Evolutionary conservation across 1,140 invertebrate species (phyloP), one percentile per base, ranked within the genome.

Genomic region (Bombus sylvicola): DNA sequence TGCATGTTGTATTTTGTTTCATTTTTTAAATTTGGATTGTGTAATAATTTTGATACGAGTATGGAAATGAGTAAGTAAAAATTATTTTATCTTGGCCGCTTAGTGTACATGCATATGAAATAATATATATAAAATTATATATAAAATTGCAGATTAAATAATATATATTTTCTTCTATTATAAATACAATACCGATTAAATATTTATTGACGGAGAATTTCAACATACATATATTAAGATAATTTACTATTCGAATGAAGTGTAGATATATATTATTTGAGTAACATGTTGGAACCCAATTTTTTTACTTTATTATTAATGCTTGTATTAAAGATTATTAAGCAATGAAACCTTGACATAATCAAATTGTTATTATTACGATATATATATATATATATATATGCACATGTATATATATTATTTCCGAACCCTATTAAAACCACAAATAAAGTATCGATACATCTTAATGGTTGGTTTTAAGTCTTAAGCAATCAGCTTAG

Each of bases 401-500:
- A 18, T 18, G 5, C 1, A 47, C 15, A 47, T 47, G 5, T 47
- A 47, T 47, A 47, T 47, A 6, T 62, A 53, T 77, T 28, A 47
- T 73, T 81, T 88, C 86, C 57, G 59, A 83, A 53, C 90, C 84
- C 86, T 88, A 83, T 83, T 85, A 82, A 72, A 72, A 88, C 0
- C 69, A 76, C 88, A 83, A 75, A 87, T 15, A 64, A 75, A 72
- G 83, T 74, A 47, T 82, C 81, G 69, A 81, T 81, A 83, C 81
- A 87, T 73, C 57, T 90, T 86, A 89, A 53, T 39, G 66, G 37
- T 79, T 78, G 71, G 39, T 81, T 41, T 75, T 90, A 90, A 57
- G 43, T 80, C 71, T 85, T 90, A 90, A 88, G 80, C 39, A 53
- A 87, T 62, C 69, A 73, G n/a, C 89, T 69, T 77, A 90, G 81